Evolutionary conservation across 2,113 vertebrate species (phyloP).

Genomic region (Climacteris rufus): DNA sequence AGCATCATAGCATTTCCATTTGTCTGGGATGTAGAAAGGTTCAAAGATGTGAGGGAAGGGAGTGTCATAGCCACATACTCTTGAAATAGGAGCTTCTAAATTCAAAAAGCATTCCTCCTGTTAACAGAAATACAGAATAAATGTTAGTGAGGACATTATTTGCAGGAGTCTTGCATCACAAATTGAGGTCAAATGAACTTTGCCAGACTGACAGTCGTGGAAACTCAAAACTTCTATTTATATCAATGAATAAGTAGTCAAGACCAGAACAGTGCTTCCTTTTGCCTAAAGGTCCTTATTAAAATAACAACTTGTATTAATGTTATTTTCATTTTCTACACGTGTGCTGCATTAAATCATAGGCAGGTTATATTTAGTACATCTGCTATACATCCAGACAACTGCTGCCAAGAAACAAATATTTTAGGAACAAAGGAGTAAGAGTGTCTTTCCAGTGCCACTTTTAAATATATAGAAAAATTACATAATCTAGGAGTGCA

Average conservation of each 20-base stretch:
- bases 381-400: slow-evolving; percentile 35
- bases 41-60: slow-evolving; percentile 97
- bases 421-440: slow-evolving; percentile 36
- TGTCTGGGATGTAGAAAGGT: slow-evolving; percentile 98
- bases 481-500: not conserved
- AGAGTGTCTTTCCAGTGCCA: not conserved
- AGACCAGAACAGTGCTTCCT: not conserved
- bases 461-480: not conserved
- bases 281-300: not conserved
- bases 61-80: slow-evolving; percentile 97
- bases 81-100: slow-evolving; percentile 91
- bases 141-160: not conserved
- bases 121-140: slow-evolving; percentile 40
- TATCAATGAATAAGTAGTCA: not conserved
- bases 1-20: slow-evolving; percentile 98
- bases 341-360: not conserved
- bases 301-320: slow-evolving; percentile 18
- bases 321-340: slow-evolving; percentile 35
- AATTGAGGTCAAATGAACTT: not conserved
- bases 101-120: slow-evolving; percentile 98
- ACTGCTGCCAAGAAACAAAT: slow-evolving; percentile 21
- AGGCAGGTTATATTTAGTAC: slow-evolving; percentile 17
- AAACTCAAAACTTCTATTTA: slow-evolving; percentile 21
- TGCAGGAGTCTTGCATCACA: slow-evolving; percentile 17
- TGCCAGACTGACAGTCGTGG: not conserved